Evolutionary conservation across 2,113 vertebrate genomes (phyloP).

Genomic region (Mesoclemmys tuberculata): DNA sequence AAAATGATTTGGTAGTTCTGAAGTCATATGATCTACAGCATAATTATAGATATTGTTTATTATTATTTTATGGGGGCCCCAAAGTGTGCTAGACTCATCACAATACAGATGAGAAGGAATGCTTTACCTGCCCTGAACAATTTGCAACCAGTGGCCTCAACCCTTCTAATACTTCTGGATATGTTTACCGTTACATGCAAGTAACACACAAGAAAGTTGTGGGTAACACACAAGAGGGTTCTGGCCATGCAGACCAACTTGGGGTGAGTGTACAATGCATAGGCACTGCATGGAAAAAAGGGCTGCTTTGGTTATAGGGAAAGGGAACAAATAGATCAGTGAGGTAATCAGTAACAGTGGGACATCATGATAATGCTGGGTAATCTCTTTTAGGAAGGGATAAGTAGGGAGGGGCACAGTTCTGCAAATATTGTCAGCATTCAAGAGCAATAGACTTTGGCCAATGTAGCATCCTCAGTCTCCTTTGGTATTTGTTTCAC

Average conservation of each 20-base stretch:
- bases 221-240: not conserved
- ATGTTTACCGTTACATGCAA: not conserved
- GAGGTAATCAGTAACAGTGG: accelerated
- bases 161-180: not conserved
- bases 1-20: not conserved
- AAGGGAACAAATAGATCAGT: not conserved
- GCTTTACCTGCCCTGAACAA: not conserved
- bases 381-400: not conserved
- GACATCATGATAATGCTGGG: not conserved
- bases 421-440: not conserved
- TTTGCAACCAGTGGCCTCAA: not conserved
- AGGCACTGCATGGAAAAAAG: not conserved
- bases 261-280: not conserved
- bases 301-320: not conserved
- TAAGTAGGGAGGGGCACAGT: accelerated
- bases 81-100: not conserved
- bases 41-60: not conserved
- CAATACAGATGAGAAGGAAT: not conserved
- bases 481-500: not conserved
- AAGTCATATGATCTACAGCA: not conserved
- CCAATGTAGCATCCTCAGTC: not conserved
- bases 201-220: not conserved
- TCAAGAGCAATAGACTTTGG: not conserved
- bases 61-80: not conserved
- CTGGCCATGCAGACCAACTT: not conserved